Evolutionary conservation across 2,797 vertebrate genomes (phyloP), one percentile per base, ranked within the genome.

Genomic region (Epinephelus coioides): DNA sequence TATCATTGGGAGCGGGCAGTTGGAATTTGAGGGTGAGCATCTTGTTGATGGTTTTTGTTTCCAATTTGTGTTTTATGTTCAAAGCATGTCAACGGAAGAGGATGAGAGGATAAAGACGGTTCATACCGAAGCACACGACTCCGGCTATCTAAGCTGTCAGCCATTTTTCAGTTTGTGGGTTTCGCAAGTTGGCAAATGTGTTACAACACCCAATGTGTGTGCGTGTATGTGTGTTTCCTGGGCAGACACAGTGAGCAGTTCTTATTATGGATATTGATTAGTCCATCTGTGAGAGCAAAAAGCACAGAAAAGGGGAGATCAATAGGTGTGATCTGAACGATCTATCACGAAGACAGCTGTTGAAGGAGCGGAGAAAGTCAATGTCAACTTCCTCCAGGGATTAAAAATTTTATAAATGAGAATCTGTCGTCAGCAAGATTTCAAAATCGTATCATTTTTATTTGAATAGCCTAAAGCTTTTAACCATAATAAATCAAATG

Each of bases 191-290:
- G 7, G 51, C 15, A 73, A 47, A 71, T 72, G 51, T 71, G 50
- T 51, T 60, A 19, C 34, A 43, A 81, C 60, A 76, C 44, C 18
- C 57, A 40, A 66, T 60, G 59, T 34, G 8, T 27, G 30, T 62
- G 44, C 72, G 69, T 69, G 19, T 59, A 49, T 54, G 61, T 23
- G 34, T 81, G 70, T 56, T 60, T 44, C 50, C 59, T 66, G 73
- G n/a, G 30, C 27, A 78, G 76, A 69, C 50, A 17, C 49, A 77
- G 53, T 62, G 46, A 73, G 14, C 44, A 64, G 30, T 34, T 60
- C 65, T 85, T 69, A 81, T 87, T 85, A 76, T 80, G 30, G 17
- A 18, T 84, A 94, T 92, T 85, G 89, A 94, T 92, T 78, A 19
- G 57, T 71, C 80, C 83, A 87, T 88, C 76, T 86, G 72, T 61